Evolutionary conservation across 1,140 invertebrate species (phyloP).

Genomic region (Drosophila bipectinata): DNA sequence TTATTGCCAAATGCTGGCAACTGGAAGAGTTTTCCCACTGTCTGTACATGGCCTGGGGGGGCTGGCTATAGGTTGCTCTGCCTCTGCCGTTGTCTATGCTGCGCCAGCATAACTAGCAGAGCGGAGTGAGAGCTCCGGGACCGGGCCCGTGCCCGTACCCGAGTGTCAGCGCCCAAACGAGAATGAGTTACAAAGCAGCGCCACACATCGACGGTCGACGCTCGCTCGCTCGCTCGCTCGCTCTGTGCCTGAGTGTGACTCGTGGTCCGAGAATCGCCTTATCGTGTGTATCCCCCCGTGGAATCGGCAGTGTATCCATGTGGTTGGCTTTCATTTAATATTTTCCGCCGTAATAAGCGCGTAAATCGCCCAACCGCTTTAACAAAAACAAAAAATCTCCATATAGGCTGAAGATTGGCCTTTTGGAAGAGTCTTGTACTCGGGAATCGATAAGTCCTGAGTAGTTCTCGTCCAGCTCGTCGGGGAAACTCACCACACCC

Average conservation of each 20-base stretch:
- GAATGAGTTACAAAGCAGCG: conserved; percentile 72
- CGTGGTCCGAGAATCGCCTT: conserved; percentile 48
- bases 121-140: conserved; percentile 48
- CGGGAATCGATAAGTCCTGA: conserved; percentile 66
- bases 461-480: conserved; percentile 12
- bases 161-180: conserved; percentile 56
- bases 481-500: conserved; percentile 67
- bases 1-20: not conserved
- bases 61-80: conserved; percentile 10
- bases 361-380: conserved; percentile 1
- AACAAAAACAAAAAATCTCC: not conserved
- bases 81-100: conserved; percentile 36
- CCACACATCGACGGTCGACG: conserved; percentile 72
- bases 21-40: conserved; percentile 19
- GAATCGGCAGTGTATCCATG: conserved; percentile 12
- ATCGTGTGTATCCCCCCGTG: conserved; percentile 44
- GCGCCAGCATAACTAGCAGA: conserved; percentile 41
- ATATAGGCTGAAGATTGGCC: not conserved
- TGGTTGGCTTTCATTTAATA: conserved; percentile 3
- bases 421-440: not conserved
- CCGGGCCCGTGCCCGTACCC: conserved; percentile 13
- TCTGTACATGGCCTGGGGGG: conserved; percentile 7
- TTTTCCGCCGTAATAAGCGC: not conserved
- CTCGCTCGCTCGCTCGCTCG: conserved; percentile 35
- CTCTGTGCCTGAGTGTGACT: conserved; percentile 27